Base-by-base conservation (phyloP, 2,888 invertebrate genomes). In the Neoitamus cyanurus region DNA sequence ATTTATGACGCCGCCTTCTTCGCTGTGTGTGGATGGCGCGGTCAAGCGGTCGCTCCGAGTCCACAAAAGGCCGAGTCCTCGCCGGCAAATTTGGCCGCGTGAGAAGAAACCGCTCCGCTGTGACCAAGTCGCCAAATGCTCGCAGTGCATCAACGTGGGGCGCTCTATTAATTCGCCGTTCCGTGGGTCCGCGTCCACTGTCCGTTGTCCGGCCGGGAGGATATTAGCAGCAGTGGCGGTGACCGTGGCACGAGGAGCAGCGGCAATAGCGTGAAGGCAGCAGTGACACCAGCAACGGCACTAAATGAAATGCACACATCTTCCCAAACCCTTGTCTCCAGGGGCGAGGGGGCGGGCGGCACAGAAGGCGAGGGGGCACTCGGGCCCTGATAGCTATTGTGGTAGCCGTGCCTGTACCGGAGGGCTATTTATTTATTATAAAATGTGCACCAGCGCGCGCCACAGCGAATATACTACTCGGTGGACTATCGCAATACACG, bases 301-400 rank as follows among this genome's bases (percentile, higher is more conserved):
- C 75, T 28, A 75, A 42, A 75, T 75, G 42, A 75, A 75, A 75
- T 75, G 75, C 42, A 75, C 75, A 75, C 75, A 75, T 75, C 75
- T 75, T 75, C 75, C 75, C 75, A 75, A 75, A 11, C 75, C 75
- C 75, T 75, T 75, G 42, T 37, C 46, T 37, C 25, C 13, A 28
- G 11, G 37, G 73, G 25, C n/a, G 42, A 42, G 42, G 15, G 42
- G 42, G 20, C 1, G 58, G 58, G 20, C 25, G 58, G 58, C 6
- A 25, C 7, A 58, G 9, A 7, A 25, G 58, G 58, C 25, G 58
- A 58, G n/a, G n/a, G n/a, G 42, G n/a, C 42, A 42, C 42, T n/a
- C 42, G 13, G n/a, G 42, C 3, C 3, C 42, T 42, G 42, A 42
- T n/a, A n/a, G 13, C 58, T 58, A 58, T 58, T 58, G 58, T 58